phyloP scores from a whole-genome alignment of 2,797 vertebrate species.

The Chaetodon trifasciatus region DNA sequence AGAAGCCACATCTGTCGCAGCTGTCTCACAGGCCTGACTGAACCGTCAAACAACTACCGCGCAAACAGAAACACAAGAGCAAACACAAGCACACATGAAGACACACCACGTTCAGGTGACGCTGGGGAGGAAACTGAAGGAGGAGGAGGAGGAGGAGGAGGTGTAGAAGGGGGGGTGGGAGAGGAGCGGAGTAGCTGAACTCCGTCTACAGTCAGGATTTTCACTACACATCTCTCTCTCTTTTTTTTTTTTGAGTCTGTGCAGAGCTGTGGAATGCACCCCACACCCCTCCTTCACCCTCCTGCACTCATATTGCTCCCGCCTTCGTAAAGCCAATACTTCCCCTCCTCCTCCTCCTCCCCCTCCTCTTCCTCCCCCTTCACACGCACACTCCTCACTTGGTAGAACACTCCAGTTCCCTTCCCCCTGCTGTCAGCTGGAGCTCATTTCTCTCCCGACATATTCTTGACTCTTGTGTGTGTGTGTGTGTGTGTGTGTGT shows the following conservation, averaged over 20 bases:
- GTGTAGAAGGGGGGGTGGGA: conserved; percentile 22
- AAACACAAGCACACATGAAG: conserved; percentile 73
- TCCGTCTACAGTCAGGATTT: conserved; percentile 70
- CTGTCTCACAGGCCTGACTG: conserved; percentile 62
- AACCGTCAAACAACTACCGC: conserved; percentile 66
- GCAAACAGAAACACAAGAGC: conserved; percentile 60
- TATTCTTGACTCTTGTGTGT: conserved; percentile 51
- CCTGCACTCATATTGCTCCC: conserved; percentile 66
- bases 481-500: background rate
- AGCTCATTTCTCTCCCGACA: conserved; percentile 77
- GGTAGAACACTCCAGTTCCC: conserved; percentile 72
- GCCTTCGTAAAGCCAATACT: conserved; percentile 70
- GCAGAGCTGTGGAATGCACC: conserved; percentile 76
- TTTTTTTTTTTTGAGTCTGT: conserved; percentile 51
- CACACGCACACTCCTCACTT: conserved; percentile 73
- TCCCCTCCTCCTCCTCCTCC: conserved; percentile 31
- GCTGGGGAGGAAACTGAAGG: conserved; percentile 55
- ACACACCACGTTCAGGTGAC: conserved; percentile 54
- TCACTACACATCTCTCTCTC: conserved; percentile 64
- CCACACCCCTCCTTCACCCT: conserved; percentile 51
- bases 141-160: conserved; percentile 16
- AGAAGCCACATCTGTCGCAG: conserved; percentile 43
- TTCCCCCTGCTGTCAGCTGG: conserved; percentile 76
- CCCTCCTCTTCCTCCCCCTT: conserved; percentile 22
- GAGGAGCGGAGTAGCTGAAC: conserved; percentile 40